Evolutionary conservation across 2,888 invertebrate species (phyloP).

Genomic region (Creontiades dilutus): DNA sequence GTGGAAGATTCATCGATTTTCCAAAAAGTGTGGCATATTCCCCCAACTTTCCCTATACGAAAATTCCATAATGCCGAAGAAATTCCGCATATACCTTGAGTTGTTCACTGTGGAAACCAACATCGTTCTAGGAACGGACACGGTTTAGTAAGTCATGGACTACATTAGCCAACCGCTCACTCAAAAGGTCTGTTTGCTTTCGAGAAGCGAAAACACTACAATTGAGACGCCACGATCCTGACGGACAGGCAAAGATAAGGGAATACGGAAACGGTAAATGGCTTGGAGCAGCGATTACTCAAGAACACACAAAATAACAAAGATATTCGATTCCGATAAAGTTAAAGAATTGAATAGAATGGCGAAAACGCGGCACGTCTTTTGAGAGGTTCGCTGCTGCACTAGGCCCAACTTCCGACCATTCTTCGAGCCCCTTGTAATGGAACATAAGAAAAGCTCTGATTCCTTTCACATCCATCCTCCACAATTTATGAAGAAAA

Average conservation of each 20-base stretch:
- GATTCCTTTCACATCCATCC: slow-evolving; percentile 46
- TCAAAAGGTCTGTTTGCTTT: neutral
- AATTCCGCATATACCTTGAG: too few species aligned
- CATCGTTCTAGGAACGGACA: neutral
- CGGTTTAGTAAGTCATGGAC: neutral
- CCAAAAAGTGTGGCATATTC: too few species aligned
- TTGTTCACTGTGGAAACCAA: neutral
- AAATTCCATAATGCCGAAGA: too few species aligned
- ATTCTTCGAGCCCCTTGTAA: slow-evolving; percentile 59
- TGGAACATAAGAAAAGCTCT: slow-evolving; percentile 60
- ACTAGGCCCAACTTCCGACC: slow-evolving; percentile 58
- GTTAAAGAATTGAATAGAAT: slow-evolving; percentile 64
- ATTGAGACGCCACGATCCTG: slow-evolving; percentile 34
- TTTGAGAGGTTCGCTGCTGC: neutral
- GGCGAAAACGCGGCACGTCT: slow-evolving; percentile 50
- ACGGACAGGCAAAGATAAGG: slow-evolving; percentile 27
- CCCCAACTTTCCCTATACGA: too few species aligned
- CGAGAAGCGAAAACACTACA: slow-evolving; percentile 33
- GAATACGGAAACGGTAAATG: slow-evolving; percentile 28
- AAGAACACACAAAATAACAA: slow-evolving; percentile 60
- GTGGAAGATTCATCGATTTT: too few species aligned
- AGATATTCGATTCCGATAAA: slow-evolving; percentile 44
- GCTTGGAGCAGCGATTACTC: slow-evolving; percentile 49
- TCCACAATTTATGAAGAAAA: slow-evolving; percentile 66
- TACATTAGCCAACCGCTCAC: neutral